phyloP scores from a whole-genome alignment of 2,888 invertebrate genomes.

The Chelonus formosanus region DNA sequence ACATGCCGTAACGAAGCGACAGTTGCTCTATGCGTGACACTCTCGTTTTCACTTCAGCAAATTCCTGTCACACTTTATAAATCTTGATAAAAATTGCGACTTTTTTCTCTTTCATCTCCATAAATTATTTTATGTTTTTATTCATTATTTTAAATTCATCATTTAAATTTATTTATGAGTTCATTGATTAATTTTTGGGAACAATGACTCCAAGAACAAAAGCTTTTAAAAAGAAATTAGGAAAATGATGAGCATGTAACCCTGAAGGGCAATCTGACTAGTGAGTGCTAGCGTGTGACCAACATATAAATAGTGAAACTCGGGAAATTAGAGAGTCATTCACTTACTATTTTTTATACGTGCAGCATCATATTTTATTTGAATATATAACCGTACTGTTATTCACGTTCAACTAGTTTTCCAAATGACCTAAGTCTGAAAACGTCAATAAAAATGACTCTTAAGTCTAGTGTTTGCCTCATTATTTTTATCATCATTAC shows the following conservation, averaged over 20 bases:
- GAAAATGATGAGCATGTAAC: conserved; percentile 33
- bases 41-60: conserved; percentile 54
- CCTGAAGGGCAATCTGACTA: conserved; percentile 46
- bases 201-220: conserved; percentile 4
- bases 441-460: conserved; percentile 22
- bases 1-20: conserved; percentile 20
- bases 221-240: not conserved
- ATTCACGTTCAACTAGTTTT: not conserved
- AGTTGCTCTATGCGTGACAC: conserved; percentile 50
- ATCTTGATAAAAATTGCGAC: conserved; percentile 43
- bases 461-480: conserved; percentile 9
- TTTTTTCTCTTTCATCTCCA: not conserved
- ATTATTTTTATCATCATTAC: conserved; percentile 34
- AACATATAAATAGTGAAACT: conserved; percentile 58
- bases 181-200: not conserved
- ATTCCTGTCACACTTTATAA: conserved; percentile 50
- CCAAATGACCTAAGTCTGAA: conserved; percentile 41
- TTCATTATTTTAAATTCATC: not conserved
- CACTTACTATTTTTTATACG: conserved; percentile 27
- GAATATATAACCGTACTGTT: not conserved
- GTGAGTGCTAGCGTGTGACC: conserved; percentile 49
- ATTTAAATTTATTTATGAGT: conserved; percentile 1
- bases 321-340: conserved; percentile 50
- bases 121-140: conserved; percentile 4
- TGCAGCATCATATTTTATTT: conserved; percentile 6